Conservation (phyloP, 2,113 vertebrate species). For the Merops nubicus region DNA sequence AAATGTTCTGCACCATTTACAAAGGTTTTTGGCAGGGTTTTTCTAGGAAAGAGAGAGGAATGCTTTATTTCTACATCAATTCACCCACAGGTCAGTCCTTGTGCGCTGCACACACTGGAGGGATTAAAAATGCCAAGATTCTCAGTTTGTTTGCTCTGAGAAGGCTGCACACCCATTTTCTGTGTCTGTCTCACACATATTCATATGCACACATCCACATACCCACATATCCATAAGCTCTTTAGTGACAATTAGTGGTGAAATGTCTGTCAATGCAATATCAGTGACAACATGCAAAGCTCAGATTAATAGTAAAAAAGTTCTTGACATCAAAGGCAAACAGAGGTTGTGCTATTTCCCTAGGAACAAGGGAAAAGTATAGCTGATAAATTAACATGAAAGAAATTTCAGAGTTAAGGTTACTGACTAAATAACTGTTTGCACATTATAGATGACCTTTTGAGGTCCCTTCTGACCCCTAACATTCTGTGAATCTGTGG, state of each 20-base stretch:
- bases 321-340: neutral
- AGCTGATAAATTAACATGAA: neutral
- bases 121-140: neutral
- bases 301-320: neutral
- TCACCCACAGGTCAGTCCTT: neutral
- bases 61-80: neutral
- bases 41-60: slow-evolving; percentile 24
- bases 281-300: neutral
- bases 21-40: slow-evolving; percentile 40
- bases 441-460: neutral
- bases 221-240: neutral
- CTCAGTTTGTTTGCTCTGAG: neutral
- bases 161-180: neutral
- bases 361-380: neutral
- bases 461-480: too few species aligned
- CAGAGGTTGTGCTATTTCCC: neutral
- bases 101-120: neutral
- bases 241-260: neutral
- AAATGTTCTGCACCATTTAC: slow-evolving; percentile 44
- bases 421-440: neutral
- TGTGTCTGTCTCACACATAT: neutral
- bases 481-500: too few species aligned
- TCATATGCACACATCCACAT: neutral
- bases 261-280: neutral
- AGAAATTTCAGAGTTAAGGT: neutral